Base-by-base conservation (phyloP, 2,888 invertebrate species). In the Nudaria mundana region DNA sequence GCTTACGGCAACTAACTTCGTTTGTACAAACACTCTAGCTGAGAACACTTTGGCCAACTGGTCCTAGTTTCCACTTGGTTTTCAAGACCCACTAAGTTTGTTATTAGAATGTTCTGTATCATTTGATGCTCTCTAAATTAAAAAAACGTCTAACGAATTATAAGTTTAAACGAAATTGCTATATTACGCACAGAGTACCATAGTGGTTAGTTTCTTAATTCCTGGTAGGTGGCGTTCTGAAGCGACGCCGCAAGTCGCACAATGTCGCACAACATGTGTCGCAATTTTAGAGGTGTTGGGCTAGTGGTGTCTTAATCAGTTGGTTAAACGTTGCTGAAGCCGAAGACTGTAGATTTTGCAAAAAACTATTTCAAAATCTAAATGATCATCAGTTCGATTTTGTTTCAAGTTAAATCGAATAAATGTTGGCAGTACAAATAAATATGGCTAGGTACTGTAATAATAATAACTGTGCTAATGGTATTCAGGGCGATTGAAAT, bases 1-100 rank as follows among this genome's bases (percentile, higher is more conserved):
- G 69, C 69, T 69, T 68, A 68, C 56, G 64, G 66, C 67, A 65
- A 66, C 68, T 73, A 74, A 76, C 74, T 79, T 74, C 68, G 73
- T 76, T 74, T 70, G 64, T 58, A 64, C 68, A 74, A 79, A 76
- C 71, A 76, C 76, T 75, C 52, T 49, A 47, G 40, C 52, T 44
- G 52, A 71, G 66, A 70, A 71, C 72, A 73, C 71, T 72, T 71
- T 67, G 66, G 66, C 60, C 64, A 68, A 66, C 76, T 66, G 63
- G 61, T 58, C 67, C 65, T 65, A 59, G 63, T 67, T 71, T 71
- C 69, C 66, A 63, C 64, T 70, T 56, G 63, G 66, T 64, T 76
- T 66, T 61, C 56, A 54, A 39, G 61, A 64, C 54, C 60, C 62
- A 53, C 56, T 50, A 42, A 47, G 48, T 64, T 67, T 42, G 44